Conservation (phyloP, 53 echinoderm and acorn worm species). For the Crossaster papposus region DNA sequence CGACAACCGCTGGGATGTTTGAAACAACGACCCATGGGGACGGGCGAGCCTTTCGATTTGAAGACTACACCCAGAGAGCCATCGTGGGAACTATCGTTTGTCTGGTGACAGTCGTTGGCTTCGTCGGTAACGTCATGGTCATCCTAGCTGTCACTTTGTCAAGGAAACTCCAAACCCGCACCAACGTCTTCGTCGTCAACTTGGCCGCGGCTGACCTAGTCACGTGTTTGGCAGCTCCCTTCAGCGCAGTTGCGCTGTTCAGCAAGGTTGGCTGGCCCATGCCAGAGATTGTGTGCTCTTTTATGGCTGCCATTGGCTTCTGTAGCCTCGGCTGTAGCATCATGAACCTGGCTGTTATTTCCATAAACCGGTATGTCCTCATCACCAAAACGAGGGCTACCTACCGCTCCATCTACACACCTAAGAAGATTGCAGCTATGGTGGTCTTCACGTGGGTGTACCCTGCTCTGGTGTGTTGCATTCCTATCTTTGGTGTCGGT, state of each 20-base stretch:
- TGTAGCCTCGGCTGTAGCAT: constrained; percentile 63
- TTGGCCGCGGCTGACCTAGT: constrained; percentile 70
- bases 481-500: constrained; percentile 58
- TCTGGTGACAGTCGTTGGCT: constrained; percentile 47
- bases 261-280: constrained; percentile 63
- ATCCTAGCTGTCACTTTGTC: constrained; percentile 68
- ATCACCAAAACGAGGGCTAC: constrained; percentile 61
- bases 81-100: constrained; percentile 43
- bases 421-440: constrained; percentile 62
- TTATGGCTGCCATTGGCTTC: constrained; percentile 52
- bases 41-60: constrained; percentile 51
- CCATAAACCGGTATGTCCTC: constrained; percentile 70
- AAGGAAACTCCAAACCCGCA: constrained; percentile 69
- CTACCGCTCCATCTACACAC: constrained; percentile 66
- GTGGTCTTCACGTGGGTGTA: constrained; percentile 64
- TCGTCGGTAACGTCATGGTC: constrained; percentile 65
- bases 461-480: constrained; percentile 29
- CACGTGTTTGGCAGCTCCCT: constrained; percentile 48
- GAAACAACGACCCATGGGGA: constrained; percentile 15
- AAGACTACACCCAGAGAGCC: constrained; percentile 66
- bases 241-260: constrained; percentile 60
- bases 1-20: not conserved
- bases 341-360: constrained; percentile 64
- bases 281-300: constrained; percentile 54
- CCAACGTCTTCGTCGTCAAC: constrained; percentile 77